phyloP scores from a whole-genome alignment of 2,113 vertebrate species.

The Channa maculata region DNA sequence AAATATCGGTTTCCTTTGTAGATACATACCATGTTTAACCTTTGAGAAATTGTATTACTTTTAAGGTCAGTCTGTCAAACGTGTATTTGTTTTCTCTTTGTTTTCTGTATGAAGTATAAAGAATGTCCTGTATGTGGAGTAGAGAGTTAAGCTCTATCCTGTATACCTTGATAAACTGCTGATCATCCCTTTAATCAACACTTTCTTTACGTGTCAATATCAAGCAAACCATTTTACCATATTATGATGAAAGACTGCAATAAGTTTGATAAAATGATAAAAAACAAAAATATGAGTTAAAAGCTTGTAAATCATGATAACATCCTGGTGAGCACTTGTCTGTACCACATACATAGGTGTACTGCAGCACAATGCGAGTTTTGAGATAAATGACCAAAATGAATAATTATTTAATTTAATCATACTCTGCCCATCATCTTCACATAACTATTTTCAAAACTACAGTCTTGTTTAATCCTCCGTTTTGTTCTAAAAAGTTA shows the following conservation, averaged over 20 bases:
- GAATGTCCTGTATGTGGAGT: not conserved
- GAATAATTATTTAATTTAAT: not conserved
- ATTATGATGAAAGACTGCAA: not conserved
- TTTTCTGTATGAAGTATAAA: not conserved
- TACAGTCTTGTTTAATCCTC: not conserved
- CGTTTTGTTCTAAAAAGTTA: too few relatives aligned
- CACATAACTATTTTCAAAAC: not conserved
- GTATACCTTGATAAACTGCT: not conserved
- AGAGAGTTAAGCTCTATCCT: not conserved
- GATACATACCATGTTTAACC: not conserved
- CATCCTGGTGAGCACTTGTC: not conserved
- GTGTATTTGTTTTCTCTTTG: not conserved
- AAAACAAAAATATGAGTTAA: not conserved
- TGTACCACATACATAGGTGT: not conserved
- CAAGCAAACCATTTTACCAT: not conserved
- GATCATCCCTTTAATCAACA: not conserved
- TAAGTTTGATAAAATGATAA: not conserved
- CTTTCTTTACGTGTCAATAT: not conserved
- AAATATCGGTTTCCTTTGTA: too few relatives aligned
- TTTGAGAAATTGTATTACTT: not conserved
- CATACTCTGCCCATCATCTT: not conserved
- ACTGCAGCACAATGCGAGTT: not conserved
- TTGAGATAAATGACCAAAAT: not conserved
- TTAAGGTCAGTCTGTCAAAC: not conserved
- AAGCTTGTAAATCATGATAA: not conserved